Conservation (phyloP, 2,797 vertebrate genomes). For the Fundulus diaphanus region DNA sequence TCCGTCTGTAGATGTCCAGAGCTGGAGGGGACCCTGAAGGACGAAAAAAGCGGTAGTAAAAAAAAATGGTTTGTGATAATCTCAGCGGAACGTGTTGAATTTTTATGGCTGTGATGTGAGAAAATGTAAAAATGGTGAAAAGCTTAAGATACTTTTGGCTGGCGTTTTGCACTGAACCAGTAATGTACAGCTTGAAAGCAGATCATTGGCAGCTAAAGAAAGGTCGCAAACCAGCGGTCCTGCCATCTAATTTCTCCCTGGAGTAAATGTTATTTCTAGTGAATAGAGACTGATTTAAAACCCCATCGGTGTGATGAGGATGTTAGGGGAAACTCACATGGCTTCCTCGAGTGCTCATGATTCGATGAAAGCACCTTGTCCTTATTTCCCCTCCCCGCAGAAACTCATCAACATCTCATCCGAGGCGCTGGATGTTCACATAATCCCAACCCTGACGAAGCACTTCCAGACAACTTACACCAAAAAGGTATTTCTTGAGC, state of each 20-base stretch:
- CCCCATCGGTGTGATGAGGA: constrained; percentile 27
- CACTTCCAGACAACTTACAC: constrained; percentile 89
- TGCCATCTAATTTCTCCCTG: constrained; percentile 1
- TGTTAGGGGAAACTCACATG: constrained; percentile 35
- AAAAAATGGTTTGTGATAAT: too few relatives aligned
- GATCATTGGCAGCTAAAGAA: not conserved
- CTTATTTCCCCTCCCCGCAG: constrained; percentile 69
- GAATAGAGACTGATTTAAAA: constrained; percentile 46
- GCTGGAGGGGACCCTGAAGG: too few relatives aligned
- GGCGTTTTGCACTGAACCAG: too few relatives aligned
- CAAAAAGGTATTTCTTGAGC: constrained; percentile 84
- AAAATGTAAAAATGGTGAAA: too few relatives aligned
- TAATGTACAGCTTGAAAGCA: too few relatives aligned
- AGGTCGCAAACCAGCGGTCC: constrained; percentile 2
- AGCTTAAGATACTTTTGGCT: too few relatives aligned
- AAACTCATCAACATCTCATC: constrained; percentile 90
- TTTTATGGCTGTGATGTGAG: too few relatives aligned
- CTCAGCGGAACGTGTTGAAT: too few relatives aligned
- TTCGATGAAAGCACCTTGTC: constrained; percentile 35
- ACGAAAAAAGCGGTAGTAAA: too few relatives aligned
- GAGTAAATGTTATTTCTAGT: constrained; percentile 24
- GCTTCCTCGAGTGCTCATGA: constrained; percentile 41
- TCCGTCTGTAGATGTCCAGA: too few relatives aligned
- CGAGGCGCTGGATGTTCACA: constrained; percentile 83
- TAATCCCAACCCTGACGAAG: constrained; percentile 90